Conservation (phyloP, 2,113 vertebrate species). For the Halichoeres trimaculatus region DNA sequence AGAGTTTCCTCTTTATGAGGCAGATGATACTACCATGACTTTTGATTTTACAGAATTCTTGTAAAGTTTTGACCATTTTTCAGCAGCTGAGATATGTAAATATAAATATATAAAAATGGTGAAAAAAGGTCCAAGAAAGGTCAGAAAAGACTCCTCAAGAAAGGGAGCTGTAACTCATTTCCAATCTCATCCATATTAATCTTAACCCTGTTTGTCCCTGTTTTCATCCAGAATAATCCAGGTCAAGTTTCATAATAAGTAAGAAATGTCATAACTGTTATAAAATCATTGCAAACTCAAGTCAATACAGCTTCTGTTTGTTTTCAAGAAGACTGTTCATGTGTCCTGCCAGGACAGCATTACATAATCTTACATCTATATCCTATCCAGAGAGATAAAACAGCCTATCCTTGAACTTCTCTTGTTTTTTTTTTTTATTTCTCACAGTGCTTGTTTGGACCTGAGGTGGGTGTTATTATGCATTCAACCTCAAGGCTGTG, state of each 20-base stretch:
- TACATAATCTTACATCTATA: constrained; percentile 23
- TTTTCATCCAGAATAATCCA: no score
- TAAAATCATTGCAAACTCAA: background rate
- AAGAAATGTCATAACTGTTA: background rate
- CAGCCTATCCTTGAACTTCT: background rate
- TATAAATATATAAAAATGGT: no score
- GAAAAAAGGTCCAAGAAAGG: no score
- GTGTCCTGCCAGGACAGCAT: background rate
- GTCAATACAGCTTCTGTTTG: background rate
- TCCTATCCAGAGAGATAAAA: constrained; percentile 21
- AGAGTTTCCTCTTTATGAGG: no score
- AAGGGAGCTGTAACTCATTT: no score
- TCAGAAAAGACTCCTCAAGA: no score
- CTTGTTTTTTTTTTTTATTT: constrained; percentile 11
- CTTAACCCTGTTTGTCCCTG: no score
- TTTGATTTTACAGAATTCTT: no score
- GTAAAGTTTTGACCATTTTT: no score
- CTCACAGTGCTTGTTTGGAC: constrained; percentile 26
- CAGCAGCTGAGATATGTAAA: no score
- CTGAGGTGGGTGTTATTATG: constrained; percentile 40
- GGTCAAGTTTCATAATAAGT: background rate
- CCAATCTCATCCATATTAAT: no score
- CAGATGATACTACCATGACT: no score
- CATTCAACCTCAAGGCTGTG: constrained; percentile 63
- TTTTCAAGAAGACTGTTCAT: constrained; percentile 3